phyloP scores from a whole-genome alignment of 2,113 vertebrate genomes.

The Callopanchax toddi region DNA sequence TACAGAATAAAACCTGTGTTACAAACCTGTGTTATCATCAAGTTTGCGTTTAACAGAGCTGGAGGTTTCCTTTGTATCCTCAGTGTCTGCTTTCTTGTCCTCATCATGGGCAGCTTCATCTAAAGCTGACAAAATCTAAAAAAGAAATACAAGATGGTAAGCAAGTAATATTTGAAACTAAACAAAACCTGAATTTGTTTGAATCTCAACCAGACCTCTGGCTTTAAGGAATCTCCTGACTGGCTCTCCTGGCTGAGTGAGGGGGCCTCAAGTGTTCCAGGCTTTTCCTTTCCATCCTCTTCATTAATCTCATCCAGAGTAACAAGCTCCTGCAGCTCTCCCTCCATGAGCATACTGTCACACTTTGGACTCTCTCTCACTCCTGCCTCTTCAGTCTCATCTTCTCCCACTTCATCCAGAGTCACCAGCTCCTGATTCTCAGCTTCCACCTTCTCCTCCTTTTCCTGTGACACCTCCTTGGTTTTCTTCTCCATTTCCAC shows the following conservation, averaged over 20 bases:
- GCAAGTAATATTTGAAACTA: no score
- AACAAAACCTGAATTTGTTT: no score
- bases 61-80: not conserved
- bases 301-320: slow-evolving; percentile 51
- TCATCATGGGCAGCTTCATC: slow-evolving; percentile 2
- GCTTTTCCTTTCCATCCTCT: slow-evolving; percentile 28
- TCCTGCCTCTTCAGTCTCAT: slow-evolving; percentile 32
- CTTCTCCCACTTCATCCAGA: slow-evolving; percentile 70
- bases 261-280: not conserved
- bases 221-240: slow-evolving; percentile 42
- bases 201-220: slow-evolving; percentile 57
- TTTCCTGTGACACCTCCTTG: not conserved
- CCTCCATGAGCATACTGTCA: slow-evolving; percentile 23
- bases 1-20: no score
- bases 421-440: slow-evolving; percentile 65
- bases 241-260: slow-evolving; percentile 40
- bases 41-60: slow-evolving; percentile 11
- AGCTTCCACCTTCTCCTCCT: not conserved
- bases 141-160: not conserved
- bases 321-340: slow-evolving; percentile 56
- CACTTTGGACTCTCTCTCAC: slow-evolving; percentile 3
- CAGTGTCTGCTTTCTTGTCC: not conserved
- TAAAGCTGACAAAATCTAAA: slow-evolving; percentile 7
- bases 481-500: not conserved
- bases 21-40: slow-evolving; percentile 21